A percentile compares a stretch with the other conserved stretches of the same genome.
Evolutionary conservation across 2,113 vertebrate genomes (phyloP).

Genomic region (Corythoichthys intestinalis): DNA sequence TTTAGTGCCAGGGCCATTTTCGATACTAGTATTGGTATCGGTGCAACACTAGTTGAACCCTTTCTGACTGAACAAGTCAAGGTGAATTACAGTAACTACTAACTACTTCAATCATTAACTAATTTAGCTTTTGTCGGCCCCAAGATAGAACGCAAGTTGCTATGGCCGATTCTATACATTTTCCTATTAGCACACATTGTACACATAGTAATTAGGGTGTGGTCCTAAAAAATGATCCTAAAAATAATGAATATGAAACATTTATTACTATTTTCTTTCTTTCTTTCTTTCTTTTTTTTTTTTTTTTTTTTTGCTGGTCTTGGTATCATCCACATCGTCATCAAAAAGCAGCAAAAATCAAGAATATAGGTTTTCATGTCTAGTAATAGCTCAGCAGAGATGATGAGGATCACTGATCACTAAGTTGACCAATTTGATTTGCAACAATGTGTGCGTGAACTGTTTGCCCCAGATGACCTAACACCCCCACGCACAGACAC

Average conservation of each 20-base stretch:
- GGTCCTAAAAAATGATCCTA: background rate
- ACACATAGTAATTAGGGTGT: no score
- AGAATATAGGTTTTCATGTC: conserved; percentile 10
- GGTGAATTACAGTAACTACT: no score
- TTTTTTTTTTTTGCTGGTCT: background rate
- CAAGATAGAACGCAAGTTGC: no score
- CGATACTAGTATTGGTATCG: no score
- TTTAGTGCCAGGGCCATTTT: no score
- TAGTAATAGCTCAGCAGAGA: conserved; percentile 25
- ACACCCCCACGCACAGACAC: background rate
- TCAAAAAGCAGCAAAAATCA: background rate
- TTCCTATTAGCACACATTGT: no score
- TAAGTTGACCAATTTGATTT: conserved; percentile 61
- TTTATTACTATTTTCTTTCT: background rate
- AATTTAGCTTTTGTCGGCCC: no score
- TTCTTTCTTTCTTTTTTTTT: no score
- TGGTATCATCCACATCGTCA: background rate
- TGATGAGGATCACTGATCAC: conserved; percentile 59
- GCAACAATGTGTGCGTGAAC: conserved; percentile 63
- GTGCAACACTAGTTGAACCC: no score
- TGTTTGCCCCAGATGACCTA: conserved; percentile 39
- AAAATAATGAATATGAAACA: background rate
- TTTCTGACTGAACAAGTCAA: no score
- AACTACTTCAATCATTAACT: no score
- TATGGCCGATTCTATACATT: no score